A percentile compares a stretch with the other conserved stretches of the same genome.
These are phyloP conservation scores for Sminthopsis crassicaudata DNA, from an alignment of 2,113 vertebrate genomes.

Conservation along the genomic window DNA sequence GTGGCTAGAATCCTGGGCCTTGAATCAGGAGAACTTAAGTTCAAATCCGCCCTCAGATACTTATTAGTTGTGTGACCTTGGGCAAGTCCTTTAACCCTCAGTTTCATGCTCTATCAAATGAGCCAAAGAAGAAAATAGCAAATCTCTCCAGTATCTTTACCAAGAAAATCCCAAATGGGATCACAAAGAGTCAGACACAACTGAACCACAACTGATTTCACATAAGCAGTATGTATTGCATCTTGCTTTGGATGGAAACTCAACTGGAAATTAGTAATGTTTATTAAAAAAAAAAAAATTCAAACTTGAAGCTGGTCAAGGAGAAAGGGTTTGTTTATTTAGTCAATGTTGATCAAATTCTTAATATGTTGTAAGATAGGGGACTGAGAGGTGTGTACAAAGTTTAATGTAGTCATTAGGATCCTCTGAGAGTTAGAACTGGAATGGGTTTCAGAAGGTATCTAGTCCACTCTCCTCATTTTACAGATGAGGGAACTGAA, in stretches of 20 bases:
- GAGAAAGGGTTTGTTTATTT: neutral
- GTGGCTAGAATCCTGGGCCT: no score
- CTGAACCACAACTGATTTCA: neutral
- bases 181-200: neutral
- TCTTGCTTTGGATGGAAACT: neutral
- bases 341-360: neutral
- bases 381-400: neutral
- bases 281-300: neutral
- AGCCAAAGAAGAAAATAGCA: neutral
- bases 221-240: neutral
- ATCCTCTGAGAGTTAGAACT: neutral
- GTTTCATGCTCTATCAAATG: neutral
- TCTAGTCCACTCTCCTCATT: neutral
- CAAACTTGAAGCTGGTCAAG: neutral
- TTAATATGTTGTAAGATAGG: neutral
- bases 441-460: neutral
- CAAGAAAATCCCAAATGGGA: neutral
- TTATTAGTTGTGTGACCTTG: neutral
- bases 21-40: neutral
- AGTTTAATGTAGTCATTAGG: neutral
- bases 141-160: neutral
- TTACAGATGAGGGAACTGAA: neutral
- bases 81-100: neutral
- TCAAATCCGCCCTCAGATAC: neutral
- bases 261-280: neutral